phyloP scores from a whole-genome alignment of 2,113 vertebrate species.

The Megaceryle torquata region DNA sequence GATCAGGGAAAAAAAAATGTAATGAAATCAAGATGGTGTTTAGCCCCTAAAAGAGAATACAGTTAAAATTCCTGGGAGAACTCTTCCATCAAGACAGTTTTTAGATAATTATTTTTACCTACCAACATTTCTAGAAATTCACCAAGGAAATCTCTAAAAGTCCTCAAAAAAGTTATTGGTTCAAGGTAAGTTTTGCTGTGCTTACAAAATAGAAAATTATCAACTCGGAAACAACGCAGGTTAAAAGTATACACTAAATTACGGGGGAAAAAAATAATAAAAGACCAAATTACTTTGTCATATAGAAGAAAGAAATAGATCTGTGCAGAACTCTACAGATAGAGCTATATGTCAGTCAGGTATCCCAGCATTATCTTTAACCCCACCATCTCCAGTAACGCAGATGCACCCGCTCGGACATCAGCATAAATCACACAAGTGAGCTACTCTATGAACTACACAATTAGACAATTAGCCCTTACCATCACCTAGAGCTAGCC shows the following conservation, averaged over 20 bases:
- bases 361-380: neutral
- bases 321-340: neutral
- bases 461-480: neutral
- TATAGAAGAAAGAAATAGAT: neutral
- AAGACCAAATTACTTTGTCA: neutral
- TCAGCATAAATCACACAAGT: neutral
- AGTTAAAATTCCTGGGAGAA: neutral
- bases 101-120: neutral
- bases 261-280: neutral
- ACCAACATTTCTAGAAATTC: neutral
- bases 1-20: neutral
- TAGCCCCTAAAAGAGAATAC: neutral
- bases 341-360: neutral
- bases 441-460: neutral
- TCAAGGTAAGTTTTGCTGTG: neutral
- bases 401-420: neutral
- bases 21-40: slow-evolving; percentile 50
- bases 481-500: neutral
- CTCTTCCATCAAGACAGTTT: neutral
- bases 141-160: neutral
- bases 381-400: neutral
- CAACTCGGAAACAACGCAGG: neutral
- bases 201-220: neutral
- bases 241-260: neutral
- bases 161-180: neutral